A percentile compares a stretch with the other conserved stretches of the same genome.
phyloP scores from a whole-genome alignment of 1,140 invertebrate genomes.

The Zaprionus gabonicus region DNA sequence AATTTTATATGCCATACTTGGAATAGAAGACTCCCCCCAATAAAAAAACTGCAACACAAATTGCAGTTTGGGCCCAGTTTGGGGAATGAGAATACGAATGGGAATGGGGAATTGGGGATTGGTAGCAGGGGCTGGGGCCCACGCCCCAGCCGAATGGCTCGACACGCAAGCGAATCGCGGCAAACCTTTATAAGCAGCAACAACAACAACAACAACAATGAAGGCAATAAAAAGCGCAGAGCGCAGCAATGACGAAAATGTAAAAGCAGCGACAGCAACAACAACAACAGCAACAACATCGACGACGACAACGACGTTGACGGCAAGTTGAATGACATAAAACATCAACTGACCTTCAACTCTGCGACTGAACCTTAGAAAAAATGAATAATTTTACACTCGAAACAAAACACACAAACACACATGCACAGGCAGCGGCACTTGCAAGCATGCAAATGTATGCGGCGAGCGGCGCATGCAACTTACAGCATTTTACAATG shows the following conservation, averaged over 20 bases:
- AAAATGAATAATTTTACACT: slow-evolving; percentile 83
- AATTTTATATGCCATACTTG: no score
- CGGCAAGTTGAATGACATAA: slow-evolving; percentile 84
- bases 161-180: slow-evolving; percentile 60
- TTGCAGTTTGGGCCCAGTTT: neutral
- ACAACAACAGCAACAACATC: neutral
- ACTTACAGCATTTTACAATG: slow-evolving; percentile 63
- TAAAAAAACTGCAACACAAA: neutral
- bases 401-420: slow-evolving; percentile 50
- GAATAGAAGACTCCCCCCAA: neutral
- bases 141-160: slow-evolving; percentile 62
- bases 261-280: slow-evolving; percentile 52
- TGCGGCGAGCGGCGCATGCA: slow-evolving; percentile 59
- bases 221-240: slow-evolving; percentile 42
- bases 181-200: slow-evolving; percentile 30
- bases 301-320: slow-evolving; percentile 46
- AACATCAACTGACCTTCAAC: slow-evolving; percentile 84
- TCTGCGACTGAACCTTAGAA: slow-evolving; percentile 84
- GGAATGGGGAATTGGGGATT: slow-evolving; percentile 21
- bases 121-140: slow-evolving; percentile 14
- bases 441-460: slow-evolving; percentile 54
- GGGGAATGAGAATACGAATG: neutral
- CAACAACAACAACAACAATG: slow-evolving; percentile 31
- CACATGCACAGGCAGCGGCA: slow-evolving; percentile 7
- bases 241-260: slow-evolving; percentile 67